phyloP scores from a whole-genome alignment of 64 coral and sea anemone species.

The Acropora yongei region DNA sequence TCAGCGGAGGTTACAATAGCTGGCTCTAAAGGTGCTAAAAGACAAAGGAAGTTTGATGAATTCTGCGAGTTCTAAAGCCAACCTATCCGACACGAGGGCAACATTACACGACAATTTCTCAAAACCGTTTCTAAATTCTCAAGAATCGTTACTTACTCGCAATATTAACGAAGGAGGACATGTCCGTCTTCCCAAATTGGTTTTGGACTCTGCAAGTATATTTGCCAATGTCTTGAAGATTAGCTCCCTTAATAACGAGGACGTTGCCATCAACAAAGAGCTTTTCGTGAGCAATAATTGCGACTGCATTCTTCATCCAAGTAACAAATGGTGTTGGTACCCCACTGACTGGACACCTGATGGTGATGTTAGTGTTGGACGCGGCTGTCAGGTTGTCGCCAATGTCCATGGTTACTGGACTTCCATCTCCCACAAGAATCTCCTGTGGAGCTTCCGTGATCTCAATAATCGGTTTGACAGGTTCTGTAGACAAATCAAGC shows the following conservation, averaged over 20 bases:
- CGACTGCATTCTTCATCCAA: constrained; percentile 73
- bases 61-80: too few relatives aligned
- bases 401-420: constrained; percentile 57
- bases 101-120: too few relatives aligned
- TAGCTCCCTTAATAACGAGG: constrained; percentile 36
- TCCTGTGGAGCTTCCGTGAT: constrained; percentile 13
- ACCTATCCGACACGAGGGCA: too few relatives aligned
- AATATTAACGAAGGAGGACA: too few relatives aligned
- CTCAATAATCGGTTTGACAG: constrained; percentile 66
- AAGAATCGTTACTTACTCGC: neutral
- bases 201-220: constrained; percentile 43
- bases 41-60: too few relatives aligned
- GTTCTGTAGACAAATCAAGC: constrained; percentile 33
- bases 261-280: constrained; percentile 17
- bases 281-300: neutral
- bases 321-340: constrained; percentile 69
- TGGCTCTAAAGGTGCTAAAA: too few relatives aligned
- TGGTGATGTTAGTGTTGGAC: constrained; percentile 54
- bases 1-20: constrained; percentile 4
- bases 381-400: constrained; percentile 81
- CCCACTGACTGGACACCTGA: constrained; percentile 73
- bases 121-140: too few relatives aligned
- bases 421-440: constrained; percentile 49
- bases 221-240: constrained; percentile 8
- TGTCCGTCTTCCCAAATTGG: too few relatives aligned